Evolutionary conservation across 1,140 invertebrate genomes (phyloP).

Genomic region (Diachasmimorpha longicaudata): DNA sequence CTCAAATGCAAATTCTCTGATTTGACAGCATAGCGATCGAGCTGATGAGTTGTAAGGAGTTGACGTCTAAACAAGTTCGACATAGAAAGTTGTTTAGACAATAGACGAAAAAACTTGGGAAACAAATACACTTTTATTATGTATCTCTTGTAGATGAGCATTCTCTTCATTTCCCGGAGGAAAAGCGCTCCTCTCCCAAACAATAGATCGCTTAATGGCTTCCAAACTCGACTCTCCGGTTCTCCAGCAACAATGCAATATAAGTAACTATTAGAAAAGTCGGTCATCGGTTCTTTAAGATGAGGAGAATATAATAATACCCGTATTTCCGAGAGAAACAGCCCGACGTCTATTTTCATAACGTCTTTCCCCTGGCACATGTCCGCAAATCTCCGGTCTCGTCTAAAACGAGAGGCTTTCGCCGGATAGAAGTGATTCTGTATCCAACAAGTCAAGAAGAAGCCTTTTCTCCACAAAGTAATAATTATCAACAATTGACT

Average conservation of each 20-base stretch:
- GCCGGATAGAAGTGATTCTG: not conserved
- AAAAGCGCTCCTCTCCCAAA: no score
- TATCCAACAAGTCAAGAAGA: not conserved
- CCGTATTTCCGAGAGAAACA: not conserved
- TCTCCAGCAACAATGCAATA: not conserved
- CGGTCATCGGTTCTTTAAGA: not conserved
- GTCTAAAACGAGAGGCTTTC: not conserved
- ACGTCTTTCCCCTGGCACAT: not conserved
- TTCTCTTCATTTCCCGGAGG: no score
- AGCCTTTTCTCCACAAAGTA: not conserved
- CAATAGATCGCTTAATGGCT: no score
- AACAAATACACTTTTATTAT: no score
- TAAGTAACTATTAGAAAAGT: not conserved
- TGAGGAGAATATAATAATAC: not conserved
- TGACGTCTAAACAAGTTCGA: no score
- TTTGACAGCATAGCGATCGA: no score
- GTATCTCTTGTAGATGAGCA: no score
- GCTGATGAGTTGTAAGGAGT: no score
- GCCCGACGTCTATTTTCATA: slow-evolving; percentile 4
- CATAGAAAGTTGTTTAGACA: no score
- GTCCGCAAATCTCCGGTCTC: slow-evolving; percentile 1
- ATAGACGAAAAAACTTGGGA: no score
- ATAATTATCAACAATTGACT: not conserved
- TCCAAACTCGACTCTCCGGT: no score
- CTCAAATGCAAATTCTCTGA: no score